A percentile compares a stretch with the other conserved stretches of the same genome.
Evolutionary conservation across 2,797 vertebrate genomes (phyloP).

Genomic region (Florisuga fusca): DNA sequence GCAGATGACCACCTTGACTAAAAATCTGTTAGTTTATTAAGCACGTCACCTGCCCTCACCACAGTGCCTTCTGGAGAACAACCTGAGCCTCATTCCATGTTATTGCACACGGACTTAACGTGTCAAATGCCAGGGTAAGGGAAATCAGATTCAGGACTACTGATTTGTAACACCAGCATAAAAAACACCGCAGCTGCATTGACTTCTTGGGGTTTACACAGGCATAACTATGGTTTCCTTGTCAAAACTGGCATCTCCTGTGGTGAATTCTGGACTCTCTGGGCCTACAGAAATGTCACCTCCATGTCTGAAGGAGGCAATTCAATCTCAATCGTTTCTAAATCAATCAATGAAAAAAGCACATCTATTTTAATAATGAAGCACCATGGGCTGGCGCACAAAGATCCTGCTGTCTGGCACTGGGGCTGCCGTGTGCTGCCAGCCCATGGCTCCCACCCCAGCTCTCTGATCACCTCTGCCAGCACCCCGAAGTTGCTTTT

Average conservation of each 20-base stretch:
- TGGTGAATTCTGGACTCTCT: not conserved
- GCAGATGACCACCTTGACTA: not conserved
- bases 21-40: not conserved
- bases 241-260: conserved; percentile 47
- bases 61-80: not conserved
- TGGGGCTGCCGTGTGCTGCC: not conserved
- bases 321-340: conserved; percentile 39
- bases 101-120: not conserved
- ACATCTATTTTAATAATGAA: conserved; percentile 5
- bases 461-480: not conserved
- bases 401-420: not conserved
- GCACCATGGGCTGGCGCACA: not conserved
- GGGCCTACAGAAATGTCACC: not conserved
- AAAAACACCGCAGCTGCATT: not conserved
- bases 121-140: not conserved
- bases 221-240: not conserved
- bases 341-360: conserved; percentile 18
- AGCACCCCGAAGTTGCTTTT: not conserved
- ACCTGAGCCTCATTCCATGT: not conserved
- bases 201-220: not conserved
- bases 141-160: not conserved
- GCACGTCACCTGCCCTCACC: not conserved
- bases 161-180: not conserved
- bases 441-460: not conserved
- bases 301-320: not conserved